Percentiles rank a stretch among this genome's conserved stretches.
These are phyloP conservation scores for Potamarius usumacintae DNA, from an alignment of 2,113 vertebrate genomes.

Conservation along the genomic window DNA sequence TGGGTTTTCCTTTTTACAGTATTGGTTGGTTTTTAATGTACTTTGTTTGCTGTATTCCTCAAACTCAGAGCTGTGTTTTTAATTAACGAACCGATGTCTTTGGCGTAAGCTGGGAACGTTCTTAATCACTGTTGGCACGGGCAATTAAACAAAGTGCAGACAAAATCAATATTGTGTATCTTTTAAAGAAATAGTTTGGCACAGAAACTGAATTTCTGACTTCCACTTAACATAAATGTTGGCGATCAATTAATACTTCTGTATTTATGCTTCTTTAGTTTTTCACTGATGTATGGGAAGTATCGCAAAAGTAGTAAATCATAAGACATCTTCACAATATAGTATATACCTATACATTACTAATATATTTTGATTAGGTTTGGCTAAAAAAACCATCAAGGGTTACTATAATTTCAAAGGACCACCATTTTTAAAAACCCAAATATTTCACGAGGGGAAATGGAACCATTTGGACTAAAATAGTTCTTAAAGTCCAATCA, in stretches of 20 bases:
- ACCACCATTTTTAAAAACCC: neutral
- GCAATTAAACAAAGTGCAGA: conserved; percentile 21
- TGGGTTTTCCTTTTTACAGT: neutral
- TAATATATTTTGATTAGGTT: neutral
- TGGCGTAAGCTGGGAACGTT: neutral
- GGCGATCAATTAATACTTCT: too few relatives aligned
- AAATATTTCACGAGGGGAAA: neutral
- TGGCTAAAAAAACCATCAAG: neutral
- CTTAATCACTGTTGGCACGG: conserved; percentile 15
- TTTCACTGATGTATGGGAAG: neutral
- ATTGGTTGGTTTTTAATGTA: neutral
- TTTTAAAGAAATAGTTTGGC: neutral
- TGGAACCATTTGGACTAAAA: neutral
- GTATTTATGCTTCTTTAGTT: neutral
- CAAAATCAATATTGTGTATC: neutral
- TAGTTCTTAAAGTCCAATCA: neutral
- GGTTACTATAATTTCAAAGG: neutral
- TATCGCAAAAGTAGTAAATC: neutral
- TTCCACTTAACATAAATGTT: neutral
- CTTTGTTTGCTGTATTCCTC: neutral
- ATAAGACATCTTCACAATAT: neutral
- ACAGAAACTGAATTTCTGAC: neutral
- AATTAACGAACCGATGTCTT: conserved; percentile 20
- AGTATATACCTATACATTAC: neutral
- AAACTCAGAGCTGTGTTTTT: neutral